Conservation (phyloP, 1,140 invertebrate species). For the Heliconius congener region DNA sequence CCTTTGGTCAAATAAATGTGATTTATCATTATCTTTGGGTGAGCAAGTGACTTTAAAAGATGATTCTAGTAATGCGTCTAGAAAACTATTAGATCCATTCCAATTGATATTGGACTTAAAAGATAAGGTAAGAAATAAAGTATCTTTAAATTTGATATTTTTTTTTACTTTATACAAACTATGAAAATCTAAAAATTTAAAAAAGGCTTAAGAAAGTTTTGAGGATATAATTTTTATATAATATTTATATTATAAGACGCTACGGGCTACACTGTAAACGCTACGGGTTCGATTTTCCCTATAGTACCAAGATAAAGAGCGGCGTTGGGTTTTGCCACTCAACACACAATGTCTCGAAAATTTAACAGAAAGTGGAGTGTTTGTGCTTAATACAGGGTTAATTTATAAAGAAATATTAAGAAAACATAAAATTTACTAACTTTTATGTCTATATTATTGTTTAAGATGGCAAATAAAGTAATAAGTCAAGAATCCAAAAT, state of each 20-base stretch:
- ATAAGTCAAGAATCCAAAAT: too few relatives aligned
- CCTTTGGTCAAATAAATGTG: constrained; percentile 91
- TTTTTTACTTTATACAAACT: too few relatives aligned
- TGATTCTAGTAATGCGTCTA: constrained; percentile 42
- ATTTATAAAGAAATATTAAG: neutral
- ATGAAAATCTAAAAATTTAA: too few relatives aligned
- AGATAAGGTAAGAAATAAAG: constrained; percentile 70
- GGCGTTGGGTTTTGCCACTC: too few relatives aligned
- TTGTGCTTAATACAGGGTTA: neutral
- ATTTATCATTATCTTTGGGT: constrained; percentile 93
- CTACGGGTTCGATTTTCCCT: too few relatives aligned
- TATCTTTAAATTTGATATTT: neutral
- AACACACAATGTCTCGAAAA: neutral
- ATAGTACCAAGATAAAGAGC: too few relatives aligned
- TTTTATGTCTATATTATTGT: too few relatives aligned
- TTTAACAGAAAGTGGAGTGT: neutral
- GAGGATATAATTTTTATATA: too few relatives aligned
- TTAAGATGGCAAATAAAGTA: too few relatives aligned
- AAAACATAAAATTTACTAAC: neutral
- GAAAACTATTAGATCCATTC: constrained; percentile 81
- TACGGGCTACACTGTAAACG: too few relatives aligned
- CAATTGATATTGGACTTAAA: constrained; percentile 85
- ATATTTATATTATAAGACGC: too few relatives aligned
- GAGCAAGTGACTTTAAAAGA: constrained; percentile 51
- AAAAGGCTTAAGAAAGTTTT: too few relatives aligned